These are phyloP conservation scores for Poeciliopsis occidentalis DNA, from an alignment of 2,113 vertebrate species.

Conservation along the genomic window DNA sequence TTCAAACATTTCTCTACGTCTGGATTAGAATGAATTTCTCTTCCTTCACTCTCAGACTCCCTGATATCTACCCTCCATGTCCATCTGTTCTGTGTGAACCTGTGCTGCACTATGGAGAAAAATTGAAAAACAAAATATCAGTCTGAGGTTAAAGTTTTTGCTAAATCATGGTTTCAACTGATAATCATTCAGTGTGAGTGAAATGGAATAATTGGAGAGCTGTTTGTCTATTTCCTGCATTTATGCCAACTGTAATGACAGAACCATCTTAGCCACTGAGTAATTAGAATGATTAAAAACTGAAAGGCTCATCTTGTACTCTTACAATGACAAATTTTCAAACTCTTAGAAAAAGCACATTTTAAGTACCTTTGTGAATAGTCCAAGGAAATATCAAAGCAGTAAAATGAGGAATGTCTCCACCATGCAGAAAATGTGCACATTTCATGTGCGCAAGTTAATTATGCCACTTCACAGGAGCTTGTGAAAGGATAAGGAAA, in stretches of 20 bases:
- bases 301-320: conserved; percentile 58
- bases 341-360: conserved; percentile 77
- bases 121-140: conserved; percentile 7
- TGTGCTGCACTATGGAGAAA: background rate
- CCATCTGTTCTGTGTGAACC: conserved; percentile 8
- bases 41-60: conserved; percentile 15
- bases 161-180: conserved; percentile 22
- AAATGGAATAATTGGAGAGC: conserved; percentile 29
- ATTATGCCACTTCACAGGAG: conserved; percentile 99
- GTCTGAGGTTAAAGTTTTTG: conserved; percentile 19
- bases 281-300: conserved; percentile 67
- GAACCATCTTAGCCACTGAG: conserved; percentile 48
- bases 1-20: conserved; percentile 49
- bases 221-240: conserved; percentile 47
- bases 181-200: background rate
- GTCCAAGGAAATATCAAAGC: conserved; percentile 85
- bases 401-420: conserved; percentile 95
- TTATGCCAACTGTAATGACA: conserved; percentile 36
- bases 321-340: conserved; percentile 75
- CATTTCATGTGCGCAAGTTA: conserved; percentile 99
- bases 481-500: conserved; percentile 99
- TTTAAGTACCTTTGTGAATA: conserved; percentile 88
- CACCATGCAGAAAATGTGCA: conserved; percentile 99
- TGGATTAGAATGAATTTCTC: conserved; percentile 30
- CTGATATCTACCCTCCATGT: background rate